phyloP scores from a whole-genome alignment of 2,797 vertebrate genomes.

The Periophthalmus magnuspinnatus region DNA sequence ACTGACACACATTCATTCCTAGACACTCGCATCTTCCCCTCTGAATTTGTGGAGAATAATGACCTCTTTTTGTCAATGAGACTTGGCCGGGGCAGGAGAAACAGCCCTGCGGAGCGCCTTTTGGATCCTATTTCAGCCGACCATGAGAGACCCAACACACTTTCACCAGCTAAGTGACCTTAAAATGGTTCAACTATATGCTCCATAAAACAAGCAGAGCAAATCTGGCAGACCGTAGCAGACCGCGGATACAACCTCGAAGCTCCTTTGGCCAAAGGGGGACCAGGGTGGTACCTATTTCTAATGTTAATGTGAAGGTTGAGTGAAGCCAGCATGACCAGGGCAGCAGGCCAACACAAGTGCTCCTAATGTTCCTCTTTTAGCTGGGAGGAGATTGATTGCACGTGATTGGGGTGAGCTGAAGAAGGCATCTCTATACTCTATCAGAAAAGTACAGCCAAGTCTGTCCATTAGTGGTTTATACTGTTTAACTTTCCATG shows the following conservation, averaged over 20 bases:
- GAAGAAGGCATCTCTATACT: constrained; percentile 35
- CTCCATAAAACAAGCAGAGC: constrained; percentile 81
- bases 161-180: constrained; percentile 63
- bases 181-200: constrained; percentile 63
- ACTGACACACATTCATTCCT: constrained; percentile 22
- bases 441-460: constrained; percentile 41
- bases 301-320: constrained; percentile 69
- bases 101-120: constrained; percentile 56
- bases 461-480: constrained; percentile 49
- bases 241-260: constrained; percentile 71
- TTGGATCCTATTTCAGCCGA: constrained; percentile 48
- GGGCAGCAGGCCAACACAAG: constrained; percentile 64
- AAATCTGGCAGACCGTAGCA: constrained; percentile 66
- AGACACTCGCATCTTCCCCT: constrained; percentile 24
- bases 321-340: constrained; percentile 63
- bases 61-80: constrained; percentile 72
- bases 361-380: constrained; percentile 57
- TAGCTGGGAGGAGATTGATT: constrained; percentile 46
- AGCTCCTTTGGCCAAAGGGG: constrained; percentile 70
- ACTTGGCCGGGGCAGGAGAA: constrained; percentile 38
- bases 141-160: constrained; percentile 62
- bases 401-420: constrained; percentile 30
- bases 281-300: constrained; percentile 51
- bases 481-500: constrained; percentile 35
- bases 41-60: constrained; percentile 54